phyloP scores from a whole-genome alignment of 2,888 invertebrate species.

The Eupeodes luniger region DNA sequence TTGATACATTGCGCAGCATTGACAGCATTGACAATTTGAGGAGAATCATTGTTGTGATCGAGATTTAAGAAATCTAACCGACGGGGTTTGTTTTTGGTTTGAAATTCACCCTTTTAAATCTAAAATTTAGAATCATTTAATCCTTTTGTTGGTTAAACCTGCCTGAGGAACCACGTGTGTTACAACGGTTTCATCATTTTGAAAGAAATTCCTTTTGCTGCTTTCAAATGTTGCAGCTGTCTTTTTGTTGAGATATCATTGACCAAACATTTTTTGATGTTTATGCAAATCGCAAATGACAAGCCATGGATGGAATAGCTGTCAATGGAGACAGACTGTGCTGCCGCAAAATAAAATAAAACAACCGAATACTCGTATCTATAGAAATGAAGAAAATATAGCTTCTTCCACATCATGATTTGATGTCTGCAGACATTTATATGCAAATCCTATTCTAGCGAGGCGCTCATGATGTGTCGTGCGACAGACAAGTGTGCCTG shows the following conservation, averaged over 20 bases:
- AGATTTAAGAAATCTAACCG: constrained; percentile 11
- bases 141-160: constrained; percentile 7
- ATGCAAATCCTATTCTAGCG: constrained; percentile 63
- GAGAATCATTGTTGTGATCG: constrained; percentile 24
- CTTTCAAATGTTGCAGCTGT: constrained; percentile 56
- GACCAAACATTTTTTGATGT: constrained; percentile 63
- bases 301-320: constrained; percentile 59
- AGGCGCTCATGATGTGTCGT: constrained; percentile 67
- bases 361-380: background rate
- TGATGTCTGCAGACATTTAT: constrained; percentile 44
- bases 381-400: background rate
- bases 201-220: constrained; percentile 34
- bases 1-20: constrained; percentile 32
- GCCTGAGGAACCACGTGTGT: constrained; percentile 29
- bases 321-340: constrained; percentile 64
- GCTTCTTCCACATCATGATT: background rate
- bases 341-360: constrained; percentile 26
- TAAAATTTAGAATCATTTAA: constrained; percentile 24
- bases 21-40: constrained; percentile 28
- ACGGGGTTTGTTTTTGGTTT: constrained; percentile 6
- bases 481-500: constrained; percentile 73
- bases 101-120: constrained; percentile 40
- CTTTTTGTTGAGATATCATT: constrained; percentile 45
- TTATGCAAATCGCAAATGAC: constrained; percentile 70
- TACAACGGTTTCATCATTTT: constrained; percentile 7